Evolutionary conservation across 2,113 vertebrate genomes (phyloP).

Genomic region (Actenoides hombroni): DNA sequence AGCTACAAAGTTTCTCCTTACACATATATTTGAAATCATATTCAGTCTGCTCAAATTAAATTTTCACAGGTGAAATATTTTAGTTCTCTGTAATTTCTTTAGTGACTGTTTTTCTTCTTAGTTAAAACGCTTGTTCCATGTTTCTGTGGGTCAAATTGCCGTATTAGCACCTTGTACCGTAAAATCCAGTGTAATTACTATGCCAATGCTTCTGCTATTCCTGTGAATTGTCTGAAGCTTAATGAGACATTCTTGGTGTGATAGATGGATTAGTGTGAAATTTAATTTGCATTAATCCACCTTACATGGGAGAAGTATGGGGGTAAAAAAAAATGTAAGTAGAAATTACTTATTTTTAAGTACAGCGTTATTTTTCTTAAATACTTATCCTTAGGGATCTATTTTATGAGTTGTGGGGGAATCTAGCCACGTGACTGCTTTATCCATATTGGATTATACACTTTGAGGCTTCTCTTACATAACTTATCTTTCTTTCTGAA

Average conservation of each 20-base stretch:
- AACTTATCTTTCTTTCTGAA: background rate
- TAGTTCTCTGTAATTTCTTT: background rate
- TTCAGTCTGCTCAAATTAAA: background rate
- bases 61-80: background rate
- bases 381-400: background rate
- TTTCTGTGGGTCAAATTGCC: background rate
- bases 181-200: background rate
- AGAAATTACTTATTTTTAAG: background rate
- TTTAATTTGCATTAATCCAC: constrained; percentile 13
- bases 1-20: background rate
- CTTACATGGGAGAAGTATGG: background rate
- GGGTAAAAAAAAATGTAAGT: background rate
- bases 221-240: background rate
- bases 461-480: background rate
- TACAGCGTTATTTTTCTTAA: background rate
- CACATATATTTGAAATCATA: background rate
- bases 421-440: background rate
- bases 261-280: background rate
- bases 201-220: background rate
- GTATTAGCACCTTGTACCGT: background rate
- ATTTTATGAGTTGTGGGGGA: background rate
- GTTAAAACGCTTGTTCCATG: background rate
- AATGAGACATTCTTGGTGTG: background rate
- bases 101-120: background rate
- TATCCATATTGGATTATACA: background rate